Evolutionary conservation across 1,140 invertebrate genomes (phyloP).

Genomic region (Eulimnadia texana): DNA sequence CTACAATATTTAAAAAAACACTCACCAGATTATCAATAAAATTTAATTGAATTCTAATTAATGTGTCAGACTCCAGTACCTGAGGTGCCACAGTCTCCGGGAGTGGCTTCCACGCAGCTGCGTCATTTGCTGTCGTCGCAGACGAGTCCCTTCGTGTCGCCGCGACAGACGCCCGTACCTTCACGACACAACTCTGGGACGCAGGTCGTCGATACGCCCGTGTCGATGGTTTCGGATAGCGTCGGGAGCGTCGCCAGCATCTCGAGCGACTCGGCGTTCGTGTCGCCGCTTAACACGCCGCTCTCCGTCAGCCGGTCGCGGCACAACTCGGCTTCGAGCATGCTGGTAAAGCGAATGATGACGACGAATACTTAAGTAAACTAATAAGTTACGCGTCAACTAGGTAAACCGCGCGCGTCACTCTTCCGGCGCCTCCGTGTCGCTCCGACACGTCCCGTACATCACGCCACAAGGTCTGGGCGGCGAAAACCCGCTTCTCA

Average conservation of each 20-base stretch:
- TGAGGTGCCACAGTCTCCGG: conserved; percentile 8
- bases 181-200: conserved; percentile 29
- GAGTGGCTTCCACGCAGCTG: conserved; percentile 10
- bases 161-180: conserved; percentile 54
- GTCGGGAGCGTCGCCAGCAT: conserved; percentile 17
- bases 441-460: conserved; percentile 22
- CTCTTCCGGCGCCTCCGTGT: conserved; percentile 23
- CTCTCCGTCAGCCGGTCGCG: conserved; percentile 33
- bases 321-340: conserved; percentile 23
- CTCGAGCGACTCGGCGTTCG: conserved; percentile 40
- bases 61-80: conserved; percentile 27
- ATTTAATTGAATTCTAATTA: no score
- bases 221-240: conserved; percentile 16
- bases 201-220: conserved; percentile 19
- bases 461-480: conserved; percentile 19
- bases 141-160: conserved; percentile 70
- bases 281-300: conserved; percentile 63
- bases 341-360: conserved; percentile 14
- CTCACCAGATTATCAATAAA: no score
- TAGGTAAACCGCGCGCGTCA: conserved; percentile 21
- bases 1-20: no score
- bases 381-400: not conserved
- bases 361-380: no score
- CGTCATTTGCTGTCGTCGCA: conserved; percentile 26
- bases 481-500: conserved; percentile 13